Percentiles rank a stretch among this genome's conserved stretches.
Conservation (phyloP, 2,888 invertebrate species). For the Yponomeuta plumbellus region DNA sequence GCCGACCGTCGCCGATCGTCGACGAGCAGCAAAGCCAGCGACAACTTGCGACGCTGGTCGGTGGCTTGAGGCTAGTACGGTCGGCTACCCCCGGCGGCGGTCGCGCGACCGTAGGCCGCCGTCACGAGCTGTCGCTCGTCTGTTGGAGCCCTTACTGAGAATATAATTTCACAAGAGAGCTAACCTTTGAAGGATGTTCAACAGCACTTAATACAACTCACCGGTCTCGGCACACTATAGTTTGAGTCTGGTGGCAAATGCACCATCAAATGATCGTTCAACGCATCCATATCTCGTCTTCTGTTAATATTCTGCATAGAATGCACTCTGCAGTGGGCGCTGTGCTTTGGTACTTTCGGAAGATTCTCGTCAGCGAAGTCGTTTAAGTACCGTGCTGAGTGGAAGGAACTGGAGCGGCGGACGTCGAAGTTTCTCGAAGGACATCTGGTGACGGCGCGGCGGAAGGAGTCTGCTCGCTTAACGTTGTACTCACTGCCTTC, state of each 20-base stretch:
- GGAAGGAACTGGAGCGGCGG: slow-evolving; percentile 58
- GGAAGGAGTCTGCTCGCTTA: slow-evolving; percentile 60
- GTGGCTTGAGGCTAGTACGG: no score
- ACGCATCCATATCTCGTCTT: slow-evolving; percentile 55
- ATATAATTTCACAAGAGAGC: no score
- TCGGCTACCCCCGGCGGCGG: no score
- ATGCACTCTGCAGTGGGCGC: slow-evolving; percentile 53
- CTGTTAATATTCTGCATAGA: slow-evolving; percentile 63
- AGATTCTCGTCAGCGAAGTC: slow-evolving; percentile 41
- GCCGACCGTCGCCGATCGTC: no score
- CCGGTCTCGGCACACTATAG: slow-evolving; percentile 58
- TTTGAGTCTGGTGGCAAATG: slow-evolving; percentile 59
- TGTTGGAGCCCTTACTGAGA: no score
- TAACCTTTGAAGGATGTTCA: no score
- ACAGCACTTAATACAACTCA: slow-evolving; percentile 29
- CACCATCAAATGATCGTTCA: slow-evolving; percentile 62
- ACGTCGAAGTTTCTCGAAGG: slow-evolving; percentile 58
- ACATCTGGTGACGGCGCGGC: slow-evolving; percentile 44
- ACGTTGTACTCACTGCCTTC: slow-evolving; percentile 66
- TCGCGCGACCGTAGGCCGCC: no score
- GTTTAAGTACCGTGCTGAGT: slow-evolving; percentile 55
- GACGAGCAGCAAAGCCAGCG: no score
- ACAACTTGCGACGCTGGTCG: no score
- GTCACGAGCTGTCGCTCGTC: no score
- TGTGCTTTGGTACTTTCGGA: slow-evolving; percentile 40